phyloP scores from a whole-genome alignment of 2,797 vertebrate species.

The Tachyglossus aculeatus region DNA sequence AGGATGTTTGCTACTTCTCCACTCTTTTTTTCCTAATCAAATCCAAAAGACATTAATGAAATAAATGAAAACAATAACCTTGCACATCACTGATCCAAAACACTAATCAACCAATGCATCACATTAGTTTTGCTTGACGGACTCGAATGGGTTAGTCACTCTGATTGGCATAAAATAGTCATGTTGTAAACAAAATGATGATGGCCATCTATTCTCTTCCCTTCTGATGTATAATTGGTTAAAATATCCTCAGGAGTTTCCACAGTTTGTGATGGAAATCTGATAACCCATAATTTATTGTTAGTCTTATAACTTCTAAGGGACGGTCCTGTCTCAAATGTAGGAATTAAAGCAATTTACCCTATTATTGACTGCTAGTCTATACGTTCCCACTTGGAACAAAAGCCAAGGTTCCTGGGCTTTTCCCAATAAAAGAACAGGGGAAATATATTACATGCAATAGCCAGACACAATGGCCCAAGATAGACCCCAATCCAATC shows the following conservation, averaged over 20 bases:
- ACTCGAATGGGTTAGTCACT: constrained; percentile 29
- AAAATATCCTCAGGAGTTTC: constrained; percentile 32
- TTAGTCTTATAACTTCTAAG: no score
- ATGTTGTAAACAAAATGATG: constrained; percentile 30
- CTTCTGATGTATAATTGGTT: constrained; percentile 28
- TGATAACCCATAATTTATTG: no score
- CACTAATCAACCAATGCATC: constrained; percentile 35
- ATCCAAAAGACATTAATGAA: background rate
- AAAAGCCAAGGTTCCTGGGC: no score
- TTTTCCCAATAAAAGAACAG: no score
- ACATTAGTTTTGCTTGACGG: constrained; percentile 34
- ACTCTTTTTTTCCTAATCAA: background rate
- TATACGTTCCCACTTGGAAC: background rate
- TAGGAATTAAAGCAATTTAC: background rate
- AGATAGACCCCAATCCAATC: no score
- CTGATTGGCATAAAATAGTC: constrained; percentile 29
- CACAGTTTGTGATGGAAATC: constrained; percentile 28
- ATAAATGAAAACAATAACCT: background rate
- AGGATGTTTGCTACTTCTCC: background rate
- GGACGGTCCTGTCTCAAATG: constrained; percentile 4
- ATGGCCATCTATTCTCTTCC: constrained; percentile 31
- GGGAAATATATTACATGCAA: no score
- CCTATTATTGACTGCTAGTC: constrained; percentile 5
- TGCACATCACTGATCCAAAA: constrained; percentile 19
- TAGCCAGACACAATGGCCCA: no score